Percentiles rank a stretch among this genome's conserved stretches.
Evolutionary conservation across 2,113 vertebrate species (phyloP).

Genomic region (Anoura caudifer): DNA sequence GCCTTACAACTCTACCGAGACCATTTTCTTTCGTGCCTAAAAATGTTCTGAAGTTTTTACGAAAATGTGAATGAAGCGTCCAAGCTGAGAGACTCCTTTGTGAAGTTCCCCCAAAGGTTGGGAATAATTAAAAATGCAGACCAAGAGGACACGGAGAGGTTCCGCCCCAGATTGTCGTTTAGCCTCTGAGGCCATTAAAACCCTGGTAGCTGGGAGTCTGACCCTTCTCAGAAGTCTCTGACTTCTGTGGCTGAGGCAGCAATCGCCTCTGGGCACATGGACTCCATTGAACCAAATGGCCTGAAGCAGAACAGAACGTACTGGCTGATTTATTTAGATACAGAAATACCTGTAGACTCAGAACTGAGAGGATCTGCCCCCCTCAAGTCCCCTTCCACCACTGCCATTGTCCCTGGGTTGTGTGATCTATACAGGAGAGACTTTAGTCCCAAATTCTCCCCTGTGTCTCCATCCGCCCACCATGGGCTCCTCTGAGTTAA

Average conservation of each 20-base stretch:
- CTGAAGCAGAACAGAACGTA: neutral
- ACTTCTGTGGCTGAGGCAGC: neutral
- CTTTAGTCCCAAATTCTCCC: neutral
- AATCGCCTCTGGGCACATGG: neutral
- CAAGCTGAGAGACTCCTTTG: neutral
- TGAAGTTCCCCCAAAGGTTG: neutral
- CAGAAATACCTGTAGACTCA: neutral
- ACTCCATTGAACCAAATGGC: neutral
- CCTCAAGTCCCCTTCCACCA: neutral
- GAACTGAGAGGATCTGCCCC: neutral
- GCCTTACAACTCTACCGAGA: neutral
- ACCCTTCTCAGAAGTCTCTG: neutral
- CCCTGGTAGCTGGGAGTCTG: neutral
- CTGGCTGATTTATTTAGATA: neutral
- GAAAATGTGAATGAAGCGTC: neutral
- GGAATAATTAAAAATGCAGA: neutral
- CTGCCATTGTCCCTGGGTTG: fast-evolving
- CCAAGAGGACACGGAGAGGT: neutral
- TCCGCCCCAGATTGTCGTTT: neutral
- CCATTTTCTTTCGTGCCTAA: neutral
- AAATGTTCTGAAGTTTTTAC: neutral
- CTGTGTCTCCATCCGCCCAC: neutral
- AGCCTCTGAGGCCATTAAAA: neutral
- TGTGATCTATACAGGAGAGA: neutral
- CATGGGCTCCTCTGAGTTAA: neutral